Evolutionary conservation across 2,113 vertebrate genomes (phyloP).

Genomic region (Girardinichthys multiradiatus): DNA sequence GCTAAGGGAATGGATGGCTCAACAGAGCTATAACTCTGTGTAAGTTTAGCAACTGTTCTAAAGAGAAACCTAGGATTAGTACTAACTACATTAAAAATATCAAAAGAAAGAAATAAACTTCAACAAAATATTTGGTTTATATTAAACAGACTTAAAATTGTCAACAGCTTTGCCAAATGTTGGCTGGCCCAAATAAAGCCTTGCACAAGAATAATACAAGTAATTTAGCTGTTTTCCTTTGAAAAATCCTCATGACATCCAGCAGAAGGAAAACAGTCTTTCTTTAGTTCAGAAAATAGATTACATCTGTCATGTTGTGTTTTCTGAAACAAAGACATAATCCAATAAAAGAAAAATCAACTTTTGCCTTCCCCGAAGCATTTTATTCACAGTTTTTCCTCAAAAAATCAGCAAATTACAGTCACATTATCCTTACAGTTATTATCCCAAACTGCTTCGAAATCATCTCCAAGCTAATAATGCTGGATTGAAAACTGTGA

Average conservation of each 20-base stretch:
- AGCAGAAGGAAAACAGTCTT: conserved; percentile 37
- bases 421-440: conserved; percentile 35
- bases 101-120: no score
- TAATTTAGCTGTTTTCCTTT: conserved; percentile 7
- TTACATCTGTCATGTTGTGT: conserved; percentile 53
- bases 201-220: not conserved
- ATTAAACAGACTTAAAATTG: not conserved
- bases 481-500: conserved; percentile 13
- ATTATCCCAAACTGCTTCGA: conserved; percentile 18
- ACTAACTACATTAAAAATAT: no score
- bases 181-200: conserved; percentile 9
- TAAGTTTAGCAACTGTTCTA: no score
- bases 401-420: conserved; percentile 37
- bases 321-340: conserved; percentile 64
- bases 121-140: no score
- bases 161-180: not conserved
- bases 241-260: conserved; percentile 30
- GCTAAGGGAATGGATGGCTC: no score
- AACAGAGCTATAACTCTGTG: no score
- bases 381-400: conserved; percentile 18
- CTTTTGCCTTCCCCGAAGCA: conserved; percentile 45
- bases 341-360: conserved; percentile 54
- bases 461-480: conserved; percentile 19
- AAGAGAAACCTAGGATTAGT: no score
- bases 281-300: conserved; percentile 40